Conservation (phyloP, 2,888 invertebrate genomes). For the Andrena haemorrhoa region DNA sequence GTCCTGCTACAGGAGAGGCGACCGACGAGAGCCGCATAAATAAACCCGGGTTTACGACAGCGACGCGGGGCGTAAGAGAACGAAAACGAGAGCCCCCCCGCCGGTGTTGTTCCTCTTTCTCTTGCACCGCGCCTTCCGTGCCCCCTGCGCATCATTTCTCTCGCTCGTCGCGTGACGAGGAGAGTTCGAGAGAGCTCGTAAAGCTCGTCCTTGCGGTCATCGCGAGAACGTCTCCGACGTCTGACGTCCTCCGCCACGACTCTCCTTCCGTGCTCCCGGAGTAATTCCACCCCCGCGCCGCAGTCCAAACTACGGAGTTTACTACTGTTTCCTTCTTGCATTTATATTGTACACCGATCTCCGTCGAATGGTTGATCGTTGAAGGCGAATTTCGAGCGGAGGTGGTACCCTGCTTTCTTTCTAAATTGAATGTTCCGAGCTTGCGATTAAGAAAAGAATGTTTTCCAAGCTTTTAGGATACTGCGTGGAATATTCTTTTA, state of each 20-base stretch:
- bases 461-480: too few species aligned
- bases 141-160: conserved; percentile 56
- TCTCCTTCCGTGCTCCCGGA: conserved; percentile 1
- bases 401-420: too few species aligned
- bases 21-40: conserved; percentile 83
- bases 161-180: conserved; percentile 73
- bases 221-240: conserved; percentile 66
- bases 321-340: conserved; percentile 44
- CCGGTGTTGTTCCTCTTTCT: conserved; percentile 32
- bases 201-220: conserved; percentile 80
- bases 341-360: conserved; percentile 31
- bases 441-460: too few species aligned
- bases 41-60: conserved; percentile 83
- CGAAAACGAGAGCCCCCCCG: conserved; percentile 68
- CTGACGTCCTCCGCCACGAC: conserved; percentile 24
- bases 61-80: conserved; percentile 63
- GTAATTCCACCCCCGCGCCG: conserved; percentile 47
- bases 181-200: conserved; percentile 78
- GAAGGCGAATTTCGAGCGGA: too few species aligned
- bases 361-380: too few species aligned
- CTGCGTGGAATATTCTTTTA: too few species aligned
- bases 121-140: conserved; percentile 7
- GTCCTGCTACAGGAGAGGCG: conserved; percentile 81
- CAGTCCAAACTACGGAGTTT: conserved; percentile 46
- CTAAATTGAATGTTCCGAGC: too few species aligned